These are phyloP conservation scores for Drosophila sordidapex DNA, from an alignment of 2,888 invertebrate species.

Conservation along the genomic window DNA sequence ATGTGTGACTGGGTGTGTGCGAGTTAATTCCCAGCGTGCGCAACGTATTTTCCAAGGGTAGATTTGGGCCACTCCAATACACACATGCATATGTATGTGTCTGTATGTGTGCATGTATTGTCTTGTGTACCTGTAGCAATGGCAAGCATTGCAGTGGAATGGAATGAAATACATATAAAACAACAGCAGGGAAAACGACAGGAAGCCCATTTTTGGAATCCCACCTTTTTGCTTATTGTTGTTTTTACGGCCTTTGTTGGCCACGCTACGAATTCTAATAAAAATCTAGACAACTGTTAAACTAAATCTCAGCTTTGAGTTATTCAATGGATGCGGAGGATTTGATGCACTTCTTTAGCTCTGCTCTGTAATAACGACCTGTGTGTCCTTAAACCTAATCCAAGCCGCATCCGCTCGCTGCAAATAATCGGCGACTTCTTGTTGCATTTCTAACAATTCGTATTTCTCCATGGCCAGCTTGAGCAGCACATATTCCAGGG, in stretches of 20 bases:
- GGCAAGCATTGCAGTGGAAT: slow-evolving; percentile 49
- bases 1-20: neutral
- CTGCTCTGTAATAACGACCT: slow-evolving; percentile 58
- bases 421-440: slow-evolving; percentile 56
- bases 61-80: slow-evolving; percentile 56
- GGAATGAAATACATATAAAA: slow-evolving; percentile 4
- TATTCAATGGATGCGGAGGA: slow-evolving; percentile 1
- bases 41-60: slow-evolving; percentile 60
- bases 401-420: slow-evolving; percentile 57
- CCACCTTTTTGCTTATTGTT: slow-evolving; percentile 46
- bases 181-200: slow-evolving; percentile 46
- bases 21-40: slow-evolving; percentile 40
- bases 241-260: slow-evolving; percentile 34
- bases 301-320: slow-evolving; percentile 9
- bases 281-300: slow-evolving; percentile 12
- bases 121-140: slow-evolving; percentile 59
- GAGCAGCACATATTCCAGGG: slow-evolving; percentile 68
- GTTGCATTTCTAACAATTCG: slow-evolving; percentile 51
- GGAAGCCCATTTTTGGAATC: slow-evolving; percentile 59
- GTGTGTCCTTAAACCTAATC: slow-evolving; percentile 57
- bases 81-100: neutral
- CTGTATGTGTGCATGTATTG: neutral
- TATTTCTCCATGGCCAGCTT: slow-evolving; percentile 70
- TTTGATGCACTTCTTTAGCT: slow-evolving; percentile 20
- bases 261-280: slow-evolving; percentile 10